These are phyloP conservation scores for Amblyornis subalaris DNA, from an alignment of 2,113 vertebrate species.

Conservation along the genomic window DNA sequence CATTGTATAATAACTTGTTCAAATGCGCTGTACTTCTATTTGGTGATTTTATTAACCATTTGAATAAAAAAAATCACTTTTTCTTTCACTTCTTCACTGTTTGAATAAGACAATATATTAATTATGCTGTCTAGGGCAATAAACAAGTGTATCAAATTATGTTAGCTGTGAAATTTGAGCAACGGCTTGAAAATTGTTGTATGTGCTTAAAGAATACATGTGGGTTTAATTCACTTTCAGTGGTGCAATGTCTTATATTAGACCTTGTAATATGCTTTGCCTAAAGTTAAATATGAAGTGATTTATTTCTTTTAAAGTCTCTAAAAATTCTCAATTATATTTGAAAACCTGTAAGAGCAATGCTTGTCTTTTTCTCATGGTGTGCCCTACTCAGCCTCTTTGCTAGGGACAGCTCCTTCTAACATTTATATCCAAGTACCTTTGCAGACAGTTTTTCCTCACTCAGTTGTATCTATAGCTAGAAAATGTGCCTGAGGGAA, in stretches of 20 bases:
- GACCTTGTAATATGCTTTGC: neutral
- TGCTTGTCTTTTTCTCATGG: neutral
- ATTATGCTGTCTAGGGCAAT: neutral
- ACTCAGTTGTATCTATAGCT: neutral
- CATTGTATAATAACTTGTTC: neutral
- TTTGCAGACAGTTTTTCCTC: neutral
- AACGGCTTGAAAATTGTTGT: neutral
- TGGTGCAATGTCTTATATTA: neutral
- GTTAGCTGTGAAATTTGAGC: neutral
- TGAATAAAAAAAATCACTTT: neutral
- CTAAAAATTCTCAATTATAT: neutral
- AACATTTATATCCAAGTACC: neutral
- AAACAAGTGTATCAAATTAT: neutral
- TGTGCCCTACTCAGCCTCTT: neutral
- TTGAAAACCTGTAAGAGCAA: neutral
- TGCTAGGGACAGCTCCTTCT: neutral
- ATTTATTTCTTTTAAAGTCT: neutral
- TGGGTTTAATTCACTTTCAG: neutral
- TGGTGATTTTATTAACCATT: neutral
- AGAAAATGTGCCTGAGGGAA: neutral
- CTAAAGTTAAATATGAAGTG: neutral
- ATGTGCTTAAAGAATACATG: neutral
- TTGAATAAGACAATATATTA: neutral
- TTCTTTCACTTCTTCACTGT: neutral
- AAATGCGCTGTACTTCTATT: neutral